Base-by-base conservation (phyloP, 2,888 invertebrate species). In the Drosophila meridiana region DNA sequence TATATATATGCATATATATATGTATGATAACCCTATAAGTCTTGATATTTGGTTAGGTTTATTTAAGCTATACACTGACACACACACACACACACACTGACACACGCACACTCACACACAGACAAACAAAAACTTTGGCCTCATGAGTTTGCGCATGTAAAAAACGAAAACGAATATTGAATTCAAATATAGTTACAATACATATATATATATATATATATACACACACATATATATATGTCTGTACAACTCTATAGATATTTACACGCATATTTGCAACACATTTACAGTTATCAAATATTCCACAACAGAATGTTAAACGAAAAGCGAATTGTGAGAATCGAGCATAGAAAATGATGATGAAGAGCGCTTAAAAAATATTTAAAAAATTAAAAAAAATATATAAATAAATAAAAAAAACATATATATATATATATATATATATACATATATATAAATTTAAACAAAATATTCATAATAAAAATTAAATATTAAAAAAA, bases 81-180 rank as follows among this genome's bases (percentile, higher is more conserved):
- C 20, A 43, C n/a, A 58, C 20, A n/a, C n/a, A n/a, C 42, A 63
- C 48, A 42, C 30, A 69, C 50, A 72, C 47, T 26, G 5, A 57
- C n/a, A 52, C 32, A 59, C 26, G 47, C 30, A 71, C 40, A 72
- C n/a, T 32, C 26, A 69, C 11, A 55, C 26, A 57, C 20, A 42
- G 14, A 56, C 59, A 57, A 40, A 52, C 42, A 56, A 4, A 67
- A 76, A 69, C 72, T 58, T 83, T 87, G 89, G 83, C 89, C 83
- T 86, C 83, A 89, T 84, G 83, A 87, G 89, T 89, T 87, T 87
- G 83, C 83, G 83, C 83, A 89, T 84, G 83, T 84, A 89, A 84
- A 84, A 84, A 89, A 89, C 69, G 55, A 87, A 83, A 82, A 82
- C 58, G 43, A 64, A 65, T 57, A 48, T 53, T 61, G 43, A 71